Base-by-base conservation (phyloP, 2,113 vertebrate species). In the Murina feae region DNA sequence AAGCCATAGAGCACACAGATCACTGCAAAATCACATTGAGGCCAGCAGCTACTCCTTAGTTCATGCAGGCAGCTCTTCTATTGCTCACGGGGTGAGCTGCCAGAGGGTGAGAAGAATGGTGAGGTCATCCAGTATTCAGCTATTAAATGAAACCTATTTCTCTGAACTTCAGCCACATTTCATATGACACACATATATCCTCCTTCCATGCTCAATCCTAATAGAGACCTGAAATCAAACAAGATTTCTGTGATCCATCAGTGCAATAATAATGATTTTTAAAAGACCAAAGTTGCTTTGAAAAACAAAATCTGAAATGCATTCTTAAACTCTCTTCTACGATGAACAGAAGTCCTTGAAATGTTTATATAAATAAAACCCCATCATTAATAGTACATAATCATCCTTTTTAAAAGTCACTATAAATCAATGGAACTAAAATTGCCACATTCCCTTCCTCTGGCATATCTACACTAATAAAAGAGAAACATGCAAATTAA, bases 91-190 rank as follows among this genome's bases (percentile, higher is more conserved):
- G 35, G 32, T 85, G 35, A 96, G 86, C 65, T 79, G 53, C 51
- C 79, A 94, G 82, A 32, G 10, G 39, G 2, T 75, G 49, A 30
- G 44, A 89, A 72, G 66, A 32, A 65, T 35, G 49, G 80, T 84
- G 84, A 69, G 72, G 88, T 81, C 96, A 90, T 68, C 58, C 63
- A 39, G 53, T 12, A 85, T 95, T 93, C 65, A 76, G 7, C 0
- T 49, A 49, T 90, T 90, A 97, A 96, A 97, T 95, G 92, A 96
- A 95, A 95, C 74, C 94, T 65, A 95, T 92, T 96, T 93, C 92
- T 96, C 90, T 90, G 94, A 95, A 95, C 76, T 96, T 96, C 63
- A 90, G 83, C 60, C 88, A 93, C 95, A 86, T 82, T 91, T 93
- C 86, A 30, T 71, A 69, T 60, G 94, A 85, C 76, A 95, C 65